phyloP scores from a whole-genome alignment of 2,113 vertebrate species.

The Pogonocichla stellata region DNA sequence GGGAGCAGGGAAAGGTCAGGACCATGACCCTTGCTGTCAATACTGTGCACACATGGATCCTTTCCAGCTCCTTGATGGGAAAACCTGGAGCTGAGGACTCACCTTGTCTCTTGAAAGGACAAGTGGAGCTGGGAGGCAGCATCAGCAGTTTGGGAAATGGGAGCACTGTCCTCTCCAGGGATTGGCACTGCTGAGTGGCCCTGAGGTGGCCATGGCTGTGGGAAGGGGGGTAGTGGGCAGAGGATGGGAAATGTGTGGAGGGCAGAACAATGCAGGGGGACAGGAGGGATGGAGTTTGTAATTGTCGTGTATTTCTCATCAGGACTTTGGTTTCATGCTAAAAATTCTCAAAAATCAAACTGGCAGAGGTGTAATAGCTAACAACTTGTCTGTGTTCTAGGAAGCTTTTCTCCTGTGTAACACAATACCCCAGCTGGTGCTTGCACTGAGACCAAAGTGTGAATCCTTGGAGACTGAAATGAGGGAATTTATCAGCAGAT shows the following conservation, averaged over 20 bases:
- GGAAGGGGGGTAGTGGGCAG: not conserved
- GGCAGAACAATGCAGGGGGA: not conserved
- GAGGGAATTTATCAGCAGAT: not conserved
- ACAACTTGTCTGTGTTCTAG: not conserved
- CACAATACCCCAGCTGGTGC: not conserved
- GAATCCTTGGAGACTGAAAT: not conserved
- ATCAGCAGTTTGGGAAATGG: not conserved
- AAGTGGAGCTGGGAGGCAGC: not conserved
- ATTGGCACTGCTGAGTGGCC: not conserved
- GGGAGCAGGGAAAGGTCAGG: not conserved
- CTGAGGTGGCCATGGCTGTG: rapidly evolving
- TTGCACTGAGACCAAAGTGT: not conserved
- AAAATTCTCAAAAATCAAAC: not conserved
- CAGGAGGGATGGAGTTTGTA: not conserved
- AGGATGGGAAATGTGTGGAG: not conserved
- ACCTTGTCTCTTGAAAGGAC: not conserved
- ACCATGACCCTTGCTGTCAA: rapidly evolving
- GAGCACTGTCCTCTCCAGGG: not conserved
- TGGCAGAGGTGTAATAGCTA: not conserved
- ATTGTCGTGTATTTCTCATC: not conserved
- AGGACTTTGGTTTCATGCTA: not conserved
- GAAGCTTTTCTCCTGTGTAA: not conserved
- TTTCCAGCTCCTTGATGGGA: not conserved
- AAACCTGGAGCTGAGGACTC: not conserved
- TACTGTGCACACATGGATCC: not conserved